Evolutionary conservation across 2,888 invertebrate genomes (phyloP), one percentile per base, ranked within the genome.

Genomic region (Osmoderma eremita): DNA sequence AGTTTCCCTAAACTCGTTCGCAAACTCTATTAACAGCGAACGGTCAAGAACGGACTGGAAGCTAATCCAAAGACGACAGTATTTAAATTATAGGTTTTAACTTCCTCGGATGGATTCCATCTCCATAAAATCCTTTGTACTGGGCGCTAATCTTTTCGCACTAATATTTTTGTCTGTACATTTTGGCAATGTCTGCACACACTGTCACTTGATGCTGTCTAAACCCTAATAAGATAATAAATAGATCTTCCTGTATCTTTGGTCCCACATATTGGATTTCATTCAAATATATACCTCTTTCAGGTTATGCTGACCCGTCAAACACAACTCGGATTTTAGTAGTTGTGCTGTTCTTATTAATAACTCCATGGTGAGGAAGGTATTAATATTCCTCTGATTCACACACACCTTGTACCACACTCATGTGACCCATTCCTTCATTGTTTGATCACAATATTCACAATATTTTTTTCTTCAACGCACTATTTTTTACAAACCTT

Each of bases 101-200:
- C 18, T 1, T 66, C 68, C 5, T 24, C 24, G 5, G 24, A 24
- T 24, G 24, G 24, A 5, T 24, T 5, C 24, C 24, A 24, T 24
- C 24, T 24, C 24, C 24, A 24, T 3, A 24, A 5, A 24, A 24
- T 24, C 5, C 24, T 24, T 24, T 24, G 24, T 5, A 24, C 3
- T 24, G 24, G 24, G 3, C 24, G 24, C 24, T 24, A 5, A 5
- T 24, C 24, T 24, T 24, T 5, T 24, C 5, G 24, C 24, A 24
- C 24, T 24, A 24, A 24, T 24, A 24, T 24, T 5, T 24, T 24
- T 77, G 77, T 0, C 73, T 68, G 48, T 75, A 79, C 73, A 78
- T 78, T 67, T 76, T 70, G 3, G 63, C 62, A 2, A 80, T 70
- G 54, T 79, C 78, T 1, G 73, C 76, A 5, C 69, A 70, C 4